Conservation (phyloP, 2,888 invertebrate genomes). For the Ariolimax columbianus region DNA sequence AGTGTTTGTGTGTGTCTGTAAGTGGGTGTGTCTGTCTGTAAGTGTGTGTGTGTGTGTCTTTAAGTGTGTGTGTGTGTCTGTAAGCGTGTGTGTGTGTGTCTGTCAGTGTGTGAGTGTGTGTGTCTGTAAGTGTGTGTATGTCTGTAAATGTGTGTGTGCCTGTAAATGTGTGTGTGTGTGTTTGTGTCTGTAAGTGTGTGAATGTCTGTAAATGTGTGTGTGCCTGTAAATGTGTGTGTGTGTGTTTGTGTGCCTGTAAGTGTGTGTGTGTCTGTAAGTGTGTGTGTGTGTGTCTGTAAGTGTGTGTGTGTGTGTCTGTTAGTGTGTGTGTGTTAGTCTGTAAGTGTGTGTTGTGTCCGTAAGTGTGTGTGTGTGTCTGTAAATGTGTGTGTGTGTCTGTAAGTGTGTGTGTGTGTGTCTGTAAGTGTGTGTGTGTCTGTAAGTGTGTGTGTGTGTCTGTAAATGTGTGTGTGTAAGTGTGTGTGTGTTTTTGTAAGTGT, state of each 20-base stretch:
- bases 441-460: too few species aligned
- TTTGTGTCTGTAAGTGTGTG: background rate
- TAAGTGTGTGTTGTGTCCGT: too few species aligned
- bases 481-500: too few species aligned
- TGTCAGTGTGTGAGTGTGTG: background rate
- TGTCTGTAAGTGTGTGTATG: background rate
- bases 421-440: too few species aligned
- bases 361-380: too few species aligned
- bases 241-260: too few species aligned
- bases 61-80: background rate
- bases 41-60: background rate
- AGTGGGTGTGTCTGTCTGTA: background rate
- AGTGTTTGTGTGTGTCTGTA: background rate
- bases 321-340: too few species aligned
- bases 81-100: background rate
- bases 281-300: too few species aligned
- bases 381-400: too few species aligned
- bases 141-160: background rate
- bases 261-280: background rate
- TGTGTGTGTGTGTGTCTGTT: too few species aligned
- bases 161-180: background rate
- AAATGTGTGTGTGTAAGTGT: too few species aligned
- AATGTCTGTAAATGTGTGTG: background rate
- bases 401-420: too few species aligned
- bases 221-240: background rate